phyloP scores from a whole-genome alignment of 2,797 vertebrate genomes.

The Liparis tanakae region DNA sequence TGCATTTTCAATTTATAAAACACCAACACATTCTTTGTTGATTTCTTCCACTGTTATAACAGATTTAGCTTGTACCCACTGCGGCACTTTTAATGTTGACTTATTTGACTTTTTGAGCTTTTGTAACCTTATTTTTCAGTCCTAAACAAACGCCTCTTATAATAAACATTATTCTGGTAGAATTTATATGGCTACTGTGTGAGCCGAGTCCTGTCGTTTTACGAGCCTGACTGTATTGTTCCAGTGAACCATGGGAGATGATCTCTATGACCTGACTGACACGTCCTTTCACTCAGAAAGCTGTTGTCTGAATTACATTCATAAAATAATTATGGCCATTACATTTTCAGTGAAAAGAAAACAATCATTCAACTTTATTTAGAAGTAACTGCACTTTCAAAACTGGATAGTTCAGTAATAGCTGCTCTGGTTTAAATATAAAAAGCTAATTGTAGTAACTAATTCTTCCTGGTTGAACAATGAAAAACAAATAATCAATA shows the following conservation, averaged over 20 bases:
- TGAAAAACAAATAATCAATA: not conserved
- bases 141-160: not conserved
- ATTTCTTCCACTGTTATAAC: not conserved
- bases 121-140: not conserved
- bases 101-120: not conserved
- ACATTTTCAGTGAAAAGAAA: not conserved
- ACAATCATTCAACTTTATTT: not conserved
- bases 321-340: not conserved
- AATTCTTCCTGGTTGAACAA: not conserved
- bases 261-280: conserved; percentile 2
- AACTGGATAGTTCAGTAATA: not conserved
- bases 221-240: not conserved
- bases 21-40: not conserved
- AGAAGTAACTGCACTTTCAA: not conserved
- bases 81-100: not conserved
- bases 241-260: not conserved
- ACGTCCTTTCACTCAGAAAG: not conserved
- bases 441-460: not conserved
- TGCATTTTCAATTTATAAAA: not conserved
- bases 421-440: conserved; percentile 9
- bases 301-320: conserved; percentile 2
- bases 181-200: not conserved
- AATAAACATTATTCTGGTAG: not conserved
- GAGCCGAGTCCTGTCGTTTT: not conserved
- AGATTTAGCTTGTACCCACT: not conserved